These are phyloP conservation scores for Thermophis baileyi DNA, from an alignment of 2,113 vertebrate genomes.

Conservation along the genomic window DNA sequence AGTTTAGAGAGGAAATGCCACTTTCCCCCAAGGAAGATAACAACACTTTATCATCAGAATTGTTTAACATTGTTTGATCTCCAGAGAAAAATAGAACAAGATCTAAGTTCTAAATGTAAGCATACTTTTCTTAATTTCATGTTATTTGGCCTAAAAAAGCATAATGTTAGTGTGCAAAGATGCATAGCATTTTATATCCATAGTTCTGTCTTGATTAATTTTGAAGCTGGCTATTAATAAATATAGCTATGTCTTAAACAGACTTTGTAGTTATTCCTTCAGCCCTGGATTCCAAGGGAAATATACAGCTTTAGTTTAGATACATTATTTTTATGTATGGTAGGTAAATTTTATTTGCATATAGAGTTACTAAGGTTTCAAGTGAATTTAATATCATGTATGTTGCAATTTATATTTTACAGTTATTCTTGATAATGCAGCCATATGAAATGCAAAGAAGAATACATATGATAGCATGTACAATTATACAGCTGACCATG, in stretches of 20 bases:
- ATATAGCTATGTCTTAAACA: not conserved
- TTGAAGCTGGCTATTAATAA: conserved; percentile 14
- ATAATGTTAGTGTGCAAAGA: conserved; percentile 36
- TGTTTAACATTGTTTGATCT: conserved; percentile 45
- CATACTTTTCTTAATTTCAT: conserved; percentile 41
- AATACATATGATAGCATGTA: not conserved
- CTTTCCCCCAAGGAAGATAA: conserved; percentile 61
- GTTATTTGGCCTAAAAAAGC: conserved; percentile 40
- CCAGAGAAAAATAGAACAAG: conserved; percentile 60
- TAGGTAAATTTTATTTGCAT: not conserved
- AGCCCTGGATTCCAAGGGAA: not conserved
- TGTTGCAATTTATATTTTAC: not conserved
- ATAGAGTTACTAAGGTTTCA: not conserved
- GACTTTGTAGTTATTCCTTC: not conserved
- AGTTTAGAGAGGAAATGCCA: conserved; percentile 55
- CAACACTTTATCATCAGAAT: conserved; percentile 60
- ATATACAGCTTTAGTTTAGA: not conserved
- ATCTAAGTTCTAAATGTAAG: conserved; percentile 55
- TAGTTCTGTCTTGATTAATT: not conserved
- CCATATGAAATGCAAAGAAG: not conserved
- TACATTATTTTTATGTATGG: not conserved
- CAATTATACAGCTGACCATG: not conserved
- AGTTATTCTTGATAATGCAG: not conserved
- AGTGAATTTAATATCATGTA: not conserved
- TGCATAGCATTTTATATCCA: not conserved